These are phyloP conservation scores for Parochlus steinenii DNA, from an alignment of 2,888 invertebrate species.

Conservation along the genomic window DNA sequence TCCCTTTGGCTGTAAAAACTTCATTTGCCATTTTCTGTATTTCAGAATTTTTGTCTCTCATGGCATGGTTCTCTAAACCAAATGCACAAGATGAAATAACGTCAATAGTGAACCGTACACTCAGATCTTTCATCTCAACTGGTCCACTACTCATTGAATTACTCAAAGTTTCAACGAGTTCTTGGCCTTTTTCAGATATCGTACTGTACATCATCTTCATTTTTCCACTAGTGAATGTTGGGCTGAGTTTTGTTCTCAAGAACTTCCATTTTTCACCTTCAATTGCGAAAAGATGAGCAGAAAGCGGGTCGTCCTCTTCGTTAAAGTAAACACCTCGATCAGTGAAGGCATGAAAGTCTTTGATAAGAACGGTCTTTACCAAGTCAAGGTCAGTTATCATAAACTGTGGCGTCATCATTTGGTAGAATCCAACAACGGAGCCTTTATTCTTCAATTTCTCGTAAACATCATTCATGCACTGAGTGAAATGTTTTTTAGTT, in stretches of 20 bases:
- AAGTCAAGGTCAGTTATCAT: slow-evolving; percentile 8
- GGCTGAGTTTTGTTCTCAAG: slow-evolving; percentile 35
- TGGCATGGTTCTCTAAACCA: slow-evolving; percentile 31
- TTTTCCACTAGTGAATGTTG: slow-evolving; percentile 41
- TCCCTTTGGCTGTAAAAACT: background rate
- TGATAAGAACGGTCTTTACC: slow-evolving; percentile 5
- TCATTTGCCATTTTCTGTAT: slow-evolving; percentile 30
- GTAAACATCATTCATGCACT: background rate
- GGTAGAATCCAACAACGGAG: slow-evolving; percentile 8
- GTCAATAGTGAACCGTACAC: slow-evolving; percentile 5
- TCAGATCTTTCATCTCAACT: slow-evolving; percentile 9
- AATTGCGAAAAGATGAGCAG: slow-evolving; percentile 16
- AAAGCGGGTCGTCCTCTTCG: slow-evolving; percentile 9
- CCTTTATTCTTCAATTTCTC: slow-evolving; percentile 9
- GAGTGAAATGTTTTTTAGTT: background rate
- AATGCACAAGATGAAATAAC: slow-evolving; percentile 6
- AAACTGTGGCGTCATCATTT: slow-evolving; percentile 1
- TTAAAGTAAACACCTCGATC: slow-evolving; percentile 9
- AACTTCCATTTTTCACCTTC: slow-evolving; percentile 40
- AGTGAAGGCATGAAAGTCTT: slow-evolving; percentile 10
- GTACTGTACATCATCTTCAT: slow-evolving; percentile 10
- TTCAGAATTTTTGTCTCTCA: slow-evolving; percentile 36
- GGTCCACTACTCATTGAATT: slow-evolving; percentile 13
- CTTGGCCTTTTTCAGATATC: background rate
- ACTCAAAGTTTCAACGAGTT: background rate